phyloP scores from a whole-genome alignment of 2,797 vertebrate genomes.

The Galago senegalensis region DNA sequence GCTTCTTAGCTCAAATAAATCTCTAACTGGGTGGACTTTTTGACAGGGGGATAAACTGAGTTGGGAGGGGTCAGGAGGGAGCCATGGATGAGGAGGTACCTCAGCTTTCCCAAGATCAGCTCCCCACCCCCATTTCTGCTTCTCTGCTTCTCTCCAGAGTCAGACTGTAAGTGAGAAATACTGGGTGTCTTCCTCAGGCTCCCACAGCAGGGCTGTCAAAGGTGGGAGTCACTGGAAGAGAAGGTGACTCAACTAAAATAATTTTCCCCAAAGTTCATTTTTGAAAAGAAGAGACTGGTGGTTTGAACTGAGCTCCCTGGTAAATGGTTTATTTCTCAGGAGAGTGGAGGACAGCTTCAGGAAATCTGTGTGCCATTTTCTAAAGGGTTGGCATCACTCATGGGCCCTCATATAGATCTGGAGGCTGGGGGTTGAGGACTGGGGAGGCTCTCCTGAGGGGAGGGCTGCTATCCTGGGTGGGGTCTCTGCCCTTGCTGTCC shows the following conservation, averaged over 20 bases:
- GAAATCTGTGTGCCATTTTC: not conserved
- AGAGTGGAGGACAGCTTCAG: not conserved
- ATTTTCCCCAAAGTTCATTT: constrained; percentile 9
- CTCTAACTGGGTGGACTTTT: not conserved
- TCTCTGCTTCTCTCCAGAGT: not conserved
- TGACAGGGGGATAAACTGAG: not conserved
- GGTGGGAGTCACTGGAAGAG: not conserved
- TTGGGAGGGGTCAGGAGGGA: not conserved
- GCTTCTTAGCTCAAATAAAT: not conserved
- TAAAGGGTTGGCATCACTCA: not conserved
- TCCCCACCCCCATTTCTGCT: not conserved
- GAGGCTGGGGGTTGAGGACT: not conserved
- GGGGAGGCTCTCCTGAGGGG: not conserved
- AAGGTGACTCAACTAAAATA: constrained; percentile 24
- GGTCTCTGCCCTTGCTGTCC: not conserved
- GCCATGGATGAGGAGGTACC: not conserved
- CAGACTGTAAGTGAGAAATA: not conserved
- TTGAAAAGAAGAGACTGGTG: not conserved
- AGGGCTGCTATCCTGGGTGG: not conserved
- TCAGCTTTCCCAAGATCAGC: not conserved
- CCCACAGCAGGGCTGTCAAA: not conserved
- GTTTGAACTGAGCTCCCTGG: not conserved
- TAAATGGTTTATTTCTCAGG: not conserved
- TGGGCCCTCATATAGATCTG: not conserved
- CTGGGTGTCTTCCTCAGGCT: not conserved